These are phyloP conservation scores for Campoplex capitator DNA, from an alignment of 2,888 invertebrate species.

Conservation along the genomic window DNA sequence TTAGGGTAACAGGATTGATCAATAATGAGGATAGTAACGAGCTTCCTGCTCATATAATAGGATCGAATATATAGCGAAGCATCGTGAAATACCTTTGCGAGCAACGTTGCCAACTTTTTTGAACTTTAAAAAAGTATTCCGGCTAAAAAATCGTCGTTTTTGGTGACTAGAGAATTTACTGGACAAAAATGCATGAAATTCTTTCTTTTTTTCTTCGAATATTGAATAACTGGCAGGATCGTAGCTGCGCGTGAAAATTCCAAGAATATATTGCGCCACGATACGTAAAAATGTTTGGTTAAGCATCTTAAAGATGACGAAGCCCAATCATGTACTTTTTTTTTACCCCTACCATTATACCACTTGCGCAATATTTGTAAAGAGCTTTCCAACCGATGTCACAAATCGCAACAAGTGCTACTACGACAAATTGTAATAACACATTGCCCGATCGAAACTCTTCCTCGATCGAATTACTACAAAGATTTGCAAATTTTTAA, in stretches of 20 bases:
- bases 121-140: background rate
- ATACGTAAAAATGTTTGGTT: background rate
- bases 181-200: background rate
- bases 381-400: slow-evolving; percentile 9
- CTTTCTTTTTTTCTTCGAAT: background rate
- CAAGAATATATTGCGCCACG: background rate
- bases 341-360: background rate
- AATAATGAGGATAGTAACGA: slow-evolving; percentile 63
- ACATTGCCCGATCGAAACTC: background rate
- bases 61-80: slow-evolving; percentile 52
- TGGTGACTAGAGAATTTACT: background rate
- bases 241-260: background rate
- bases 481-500: background rate
- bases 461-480: background rate
- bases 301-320: slow-evolving; percentile 5
- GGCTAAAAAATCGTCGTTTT: background rate
- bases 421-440: background rate
- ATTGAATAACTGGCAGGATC: background rate
- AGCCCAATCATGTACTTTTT: slow-evolving; percentile 8
- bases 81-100: slow-evolving; percentile 29
- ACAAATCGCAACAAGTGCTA: slow-evolving; percentile 17
- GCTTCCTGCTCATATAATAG: slow-evolving; percentile 62
- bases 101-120: slow-evolving; percentile 51
- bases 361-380: slow-evolving; percentile 34
- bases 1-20: slow-evolving; percentile 63